These are phyloP conservation scores for Ganaspis sp. DNA, from an alignment of 1,140 invertebrate genomes.

Conservation along the genomic window DNA sequence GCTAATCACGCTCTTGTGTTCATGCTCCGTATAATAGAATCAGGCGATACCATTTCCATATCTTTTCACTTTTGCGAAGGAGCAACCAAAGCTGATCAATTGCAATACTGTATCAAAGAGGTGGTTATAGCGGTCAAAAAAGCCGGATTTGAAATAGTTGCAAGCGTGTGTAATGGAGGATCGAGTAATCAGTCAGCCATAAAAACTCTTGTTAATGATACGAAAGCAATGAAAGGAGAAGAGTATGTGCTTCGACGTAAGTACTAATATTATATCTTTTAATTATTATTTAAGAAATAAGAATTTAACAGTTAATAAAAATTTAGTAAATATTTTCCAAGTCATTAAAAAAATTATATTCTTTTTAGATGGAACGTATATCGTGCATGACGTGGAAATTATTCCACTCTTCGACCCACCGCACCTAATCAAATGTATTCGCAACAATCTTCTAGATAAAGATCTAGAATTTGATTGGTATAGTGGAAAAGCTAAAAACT, in stretches of 20 bases:
- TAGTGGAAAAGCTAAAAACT: not conserved
- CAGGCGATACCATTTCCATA: too few species aligned
- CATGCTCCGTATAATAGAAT: too few species aligned
- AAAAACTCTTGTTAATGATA: conserved; percentile 15
- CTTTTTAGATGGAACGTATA: conserved; percentile 32
- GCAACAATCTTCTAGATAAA: conserved; percentile 43
- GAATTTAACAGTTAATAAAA: too few species aligned
- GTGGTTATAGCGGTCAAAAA: not conserved
- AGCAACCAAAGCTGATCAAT: conserved; percentile 30
- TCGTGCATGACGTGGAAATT: conserved; percentile 24
- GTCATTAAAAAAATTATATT: not conserved
- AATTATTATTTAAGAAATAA: not conserved
- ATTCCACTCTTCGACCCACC: conserved; percentile 37
- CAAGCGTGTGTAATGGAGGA: conserved; percentile 44
- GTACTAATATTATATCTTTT: not conserved
- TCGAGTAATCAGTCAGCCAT: conserved; percentile 34
- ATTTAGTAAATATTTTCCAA: too few species aligned
- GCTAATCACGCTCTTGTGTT: too few species aligned
- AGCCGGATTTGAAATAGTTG: not conserved
- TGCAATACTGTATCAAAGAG: conserved; percentile 37
- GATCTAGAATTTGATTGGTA: conserved; percentile 19
- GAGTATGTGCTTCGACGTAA: not conserved
- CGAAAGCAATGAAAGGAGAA: not conserved
- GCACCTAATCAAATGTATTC: conserved; percentile 36
- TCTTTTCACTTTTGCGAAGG: not conserved